These are phyloP conservation scores for Aselliscus stoliczkanus DNA, from an alignment of 2,797 vertebrate genomes.

Conservation along the genomic window DNA sequence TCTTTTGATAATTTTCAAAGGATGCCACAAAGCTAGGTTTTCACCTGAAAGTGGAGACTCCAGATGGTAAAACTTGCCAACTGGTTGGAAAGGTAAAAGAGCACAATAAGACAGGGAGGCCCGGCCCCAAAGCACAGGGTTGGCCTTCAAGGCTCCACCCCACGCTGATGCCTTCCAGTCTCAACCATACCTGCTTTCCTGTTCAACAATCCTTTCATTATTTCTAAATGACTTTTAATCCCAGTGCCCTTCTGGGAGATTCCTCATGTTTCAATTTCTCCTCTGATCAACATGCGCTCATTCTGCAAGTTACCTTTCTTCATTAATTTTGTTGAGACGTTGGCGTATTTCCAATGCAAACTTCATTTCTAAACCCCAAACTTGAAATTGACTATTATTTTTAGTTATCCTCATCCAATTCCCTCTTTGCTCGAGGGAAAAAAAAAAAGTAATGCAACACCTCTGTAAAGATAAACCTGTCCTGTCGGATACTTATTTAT, in stretches of 20 bases:
- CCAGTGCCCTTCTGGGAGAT: background rate
- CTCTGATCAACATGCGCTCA: background rate
- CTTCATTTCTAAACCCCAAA: background rate
- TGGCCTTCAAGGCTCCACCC: background rate
- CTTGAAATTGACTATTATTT: background rate
- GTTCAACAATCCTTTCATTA: background rate
- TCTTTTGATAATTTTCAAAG: background rate
- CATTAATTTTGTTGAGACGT: background rate
- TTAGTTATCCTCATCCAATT: background rate
- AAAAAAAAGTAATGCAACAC: background rate
- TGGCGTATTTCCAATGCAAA: background rate
- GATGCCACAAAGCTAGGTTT: background rate
- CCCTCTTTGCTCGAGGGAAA: background rate
- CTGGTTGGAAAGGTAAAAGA: background rate
- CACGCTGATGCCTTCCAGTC: fast-evolving
- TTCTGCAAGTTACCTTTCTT: background rate
- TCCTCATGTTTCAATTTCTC: background rate
- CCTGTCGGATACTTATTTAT: background rate
- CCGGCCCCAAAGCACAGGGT: fast-evolving
- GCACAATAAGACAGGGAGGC: background rate
- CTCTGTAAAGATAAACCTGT: background rate
- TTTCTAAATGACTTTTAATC: background rate
- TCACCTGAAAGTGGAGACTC: background rate
- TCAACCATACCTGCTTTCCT: background rate
- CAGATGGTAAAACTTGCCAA: background rate